A percentile compares a stretch with the other conserved stretches of the same genome.
These are phyloP conservation scores for Enoplosus armatus DNA, from an alignment of 2,797 vertebrate species.

Conservation along the genomic window DNA sequence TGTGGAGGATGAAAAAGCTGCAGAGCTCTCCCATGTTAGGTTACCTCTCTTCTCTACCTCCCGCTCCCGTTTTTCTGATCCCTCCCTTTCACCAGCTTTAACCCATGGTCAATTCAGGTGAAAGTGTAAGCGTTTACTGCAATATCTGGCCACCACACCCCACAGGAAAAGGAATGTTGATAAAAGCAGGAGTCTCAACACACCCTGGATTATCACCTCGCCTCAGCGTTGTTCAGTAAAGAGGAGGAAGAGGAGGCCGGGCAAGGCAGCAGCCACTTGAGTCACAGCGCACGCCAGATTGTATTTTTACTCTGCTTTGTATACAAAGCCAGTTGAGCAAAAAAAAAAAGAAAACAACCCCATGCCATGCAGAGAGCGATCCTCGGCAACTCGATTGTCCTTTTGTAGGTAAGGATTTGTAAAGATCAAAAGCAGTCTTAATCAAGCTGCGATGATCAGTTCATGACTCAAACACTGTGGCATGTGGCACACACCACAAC, in stretches of 20 bases:
- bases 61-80: neutral
- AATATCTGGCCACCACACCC: conserved; percentile 47
- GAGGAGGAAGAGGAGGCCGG: conserved; percentile 6
- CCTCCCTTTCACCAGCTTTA: neutral
- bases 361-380: neutral
- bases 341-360: neutral
- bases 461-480: conserved; percentile 1
- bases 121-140: conserved; percentile 38
- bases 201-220: conserved; percentile 59
- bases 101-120: conserved; percentile 16
- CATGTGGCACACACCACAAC: neutral
- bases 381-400: neutral
- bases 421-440: conserved; percentile 3
- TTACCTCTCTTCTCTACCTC: neutral
- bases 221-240: conserved; percentile 14
- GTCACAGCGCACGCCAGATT: neutral
- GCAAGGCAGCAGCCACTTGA: too few species aligned
- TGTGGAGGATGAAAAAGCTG: conserved; percentile 25
- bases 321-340: neutral
- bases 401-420: neutral
- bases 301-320: conserved; percentile 23
- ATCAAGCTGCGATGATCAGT: neutral
- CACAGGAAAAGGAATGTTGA: conserved; percentile 60
- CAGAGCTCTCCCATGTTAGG: conserved; percentile 12
- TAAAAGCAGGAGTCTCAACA: conserved; percentile 64